These are phyloP conservation scores for Taurulus bubalis DNA, from an alignment of 2,113 vertebrate species.

Conservation along the genomic window DNA sequence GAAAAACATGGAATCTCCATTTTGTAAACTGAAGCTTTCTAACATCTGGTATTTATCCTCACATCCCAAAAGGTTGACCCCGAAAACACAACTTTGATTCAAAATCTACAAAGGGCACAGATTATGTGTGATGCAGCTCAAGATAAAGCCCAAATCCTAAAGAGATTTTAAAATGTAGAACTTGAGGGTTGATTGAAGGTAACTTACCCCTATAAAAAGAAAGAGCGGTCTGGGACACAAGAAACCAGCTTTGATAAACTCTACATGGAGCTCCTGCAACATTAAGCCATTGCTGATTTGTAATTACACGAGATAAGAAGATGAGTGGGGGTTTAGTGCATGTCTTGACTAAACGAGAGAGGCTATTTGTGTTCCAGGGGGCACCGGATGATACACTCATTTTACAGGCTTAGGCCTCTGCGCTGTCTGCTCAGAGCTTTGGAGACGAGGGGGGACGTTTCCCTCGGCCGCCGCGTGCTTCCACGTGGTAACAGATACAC, in stretches of 20 bases:
- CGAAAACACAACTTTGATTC: slow-evolving; percentile 1
- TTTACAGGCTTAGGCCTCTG: slow-evolving; percentile 46
- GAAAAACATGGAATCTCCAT: slow-evolving; percentile 5
- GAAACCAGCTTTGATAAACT: slow-evolving; percentile 41
- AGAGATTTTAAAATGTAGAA: slow-evolving; percentile 38
- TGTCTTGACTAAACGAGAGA: slow-evolving; percentile 65
- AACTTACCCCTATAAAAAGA: slow-evolving; percentile 16
- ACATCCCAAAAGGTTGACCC: slow-evolving; percentile 14
- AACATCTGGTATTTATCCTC: slow-evolving; percentile 25
- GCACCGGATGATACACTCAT: slow-evolving; percentile 56
- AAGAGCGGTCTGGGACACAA: slow-evolving; percentile 20
- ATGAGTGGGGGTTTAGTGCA: slow-evolving; percentile 62
- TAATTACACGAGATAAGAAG: slow-evolving; percentile 70
- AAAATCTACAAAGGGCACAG: slow-evolving; percentile 18
- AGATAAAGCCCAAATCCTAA: slow-evolving; percentile 43
- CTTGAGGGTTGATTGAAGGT: slow-evolving; percentile 25
- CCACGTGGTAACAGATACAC: slow-evolving; percentile 39
- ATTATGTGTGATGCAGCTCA: slow-evolving; percentile 32
- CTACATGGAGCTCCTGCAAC: slow-evolving; percentile 27
- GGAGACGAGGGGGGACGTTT: slow-evolving; percentile 8
- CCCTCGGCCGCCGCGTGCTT: not conserved
- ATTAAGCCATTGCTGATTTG: slow-evolving; percentile 60
- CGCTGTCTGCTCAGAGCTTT: slow-evolving; percentile 22
- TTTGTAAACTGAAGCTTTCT: slow-evolving; percentile 20
- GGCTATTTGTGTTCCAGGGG: slow-evolving; percentile 58